Evolutionary conservation across 1,140 invertebrate species (phyloP).

Genomic region (Harlomillsia oculata): DNA sequence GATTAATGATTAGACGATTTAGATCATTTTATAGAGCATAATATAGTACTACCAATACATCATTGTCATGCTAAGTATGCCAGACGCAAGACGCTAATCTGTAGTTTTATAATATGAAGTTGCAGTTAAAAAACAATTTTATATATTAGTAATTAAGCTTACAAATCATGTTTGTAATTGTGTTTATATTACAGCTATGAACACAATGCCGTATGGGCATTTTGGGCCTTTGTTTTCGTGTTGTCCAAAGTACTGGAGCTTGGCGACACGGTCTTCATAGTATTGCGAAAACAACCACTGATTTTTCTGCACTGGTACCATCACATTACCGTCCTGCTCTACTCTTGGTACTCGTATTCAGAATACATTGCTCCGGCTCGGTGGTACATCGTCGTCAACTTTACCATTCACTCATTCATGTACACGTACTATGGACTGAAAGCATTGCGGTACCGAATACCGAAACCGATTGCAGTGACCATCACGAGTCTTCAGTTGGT

Average conservation of each 20-base stretch:
- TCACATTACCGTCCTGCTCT: conserved; percentile 80
- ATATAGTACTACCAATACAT: too few relatives aligned
- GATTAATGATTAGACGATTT: conserved; percentile 29
- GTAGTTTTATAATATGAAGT: too few relatives aligned
- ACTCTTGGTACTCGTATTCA: conserved; percentile 94
- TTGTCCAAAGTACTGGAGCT: conserved; percentile 47
- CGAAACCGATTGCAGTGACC: conserved; percentile 74
- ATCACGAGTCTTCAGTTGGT: conserved; percentile 75
- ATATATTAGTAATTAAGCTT: background rate
- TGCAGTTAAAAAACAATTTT: background rate
- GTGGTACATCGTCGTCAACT: conserved; percentile 81
- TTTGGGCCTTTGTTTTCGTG: conserved; percentile 48
- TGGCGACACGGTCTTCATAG: conserved; percentile 44
- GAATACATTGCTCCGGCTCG: conserved; percentile 90
- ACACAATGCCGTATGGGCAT: conserved; percentile 29
- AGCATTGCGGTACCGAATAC: conserved; percentile 72
- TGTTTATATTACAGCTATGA: conserved; percentile 39
- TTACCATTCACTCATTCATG: conserved; percentile 51
- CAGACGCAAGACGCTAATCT: too few relatives aligned
- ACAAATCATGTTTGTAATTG: background rate
- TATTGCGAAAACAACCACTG: conserved; percentile 50
- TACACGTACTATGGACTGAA: conserved; percentile 46
- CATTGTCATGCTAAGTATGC: background rate
- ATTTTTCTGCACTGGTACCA: conserved; percentile 60
- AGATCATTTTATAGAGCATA: too few relatives aligned